Base-by-base conservation (phyloP, 1,140 invertebrate species). In the Ruditapes philippinarum region DNA sequence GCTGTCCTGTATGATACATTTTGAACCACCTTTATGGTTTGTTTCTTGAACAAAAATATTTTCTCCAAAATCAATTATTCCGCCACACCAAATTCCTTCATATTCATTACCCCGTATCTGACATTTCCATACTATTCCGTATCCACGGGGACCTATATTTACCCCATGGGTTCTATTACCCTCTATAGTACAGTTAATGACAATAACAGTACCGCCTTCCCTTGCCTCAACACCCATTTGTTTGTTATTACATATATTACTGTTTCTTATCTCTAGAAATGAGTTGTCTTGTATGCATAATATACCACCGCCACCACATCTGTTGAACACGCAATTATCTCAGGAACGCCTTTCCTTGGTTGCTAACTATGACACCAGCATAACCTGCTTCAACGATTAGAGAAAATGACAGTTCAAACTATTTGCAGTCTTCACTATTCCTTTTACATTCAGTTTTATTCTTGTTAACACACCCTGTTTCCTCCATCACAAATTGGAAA, bases 51-150 rank as follows among this genome's bases (percentile, higher is more conserved):
- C n/a, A n/a, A n/a, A 36, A 57, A n/a, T 22, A 22, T 22, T 22
- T 22, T 57, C 19, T n/a, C 4, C n/a, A 22, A 49, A 49, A 11
- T 57, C 19, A 57, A 11, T 14, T 22, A 3, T 5, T 5, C 45
- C 76, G 17, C 76, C 76, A 28, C 45, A 51, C 76, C 76, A 79
- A 19, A 79, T 79, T 4, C 76, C 76, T 36, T 79, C 76, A n/a
- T n/a, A 5, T 57, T 57, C n/a, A 57, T 57, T 57, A n/a, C 17
- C 38, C 31, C 36, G 11, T 33, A 79, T 79, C 3, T 25, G 12
- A 54, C 51, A 54, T 4, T 57, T 36, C 11, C 12, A 31, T 9
- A 79, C 76, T 12, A 22, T 42, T 19, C 76, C 76, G 14, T 25
- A 25, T 1, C 76, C 76, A 19, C 33, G n/a, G 11, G 76, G 76